phyloP scores from a whole-genome alignment of 2,797 vertebrate species.

The Meriones psammophilus region DNA sequence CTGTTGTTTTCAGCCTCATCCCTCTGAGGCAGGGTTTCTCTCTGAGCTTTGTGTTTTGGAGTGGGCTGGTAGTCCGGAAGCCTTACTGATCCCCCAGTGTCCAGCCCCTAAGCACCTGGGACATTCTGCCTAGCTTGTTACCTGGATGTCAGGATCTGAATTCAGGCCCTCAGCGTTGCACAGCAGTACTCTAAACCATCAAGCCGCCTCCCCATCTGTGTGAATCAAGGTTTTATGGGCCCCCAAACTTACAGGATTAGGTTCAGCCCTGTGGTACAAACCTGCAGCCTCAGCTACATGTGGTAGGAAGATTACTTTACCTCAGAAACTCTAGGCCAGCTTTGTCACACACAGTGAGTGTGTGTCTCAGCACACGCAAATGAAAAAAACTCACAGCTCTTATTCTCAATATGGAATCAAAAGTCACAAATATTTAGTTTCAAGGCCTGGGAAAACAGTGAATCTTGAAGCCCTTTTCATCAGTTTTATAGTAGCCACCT shows the following conservation, averaged over 20 bases:
- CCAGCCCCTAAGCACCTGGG: not conserved
- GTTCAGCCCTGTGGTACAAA: not conserved
- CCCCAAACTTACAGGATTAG: not conserved
- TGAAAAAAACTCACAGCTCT: not conserved
- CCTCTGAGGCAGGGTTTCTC: not conserved
- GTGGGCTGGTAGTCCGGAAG: not conserved
- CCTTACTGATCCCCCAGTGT: not conserved
- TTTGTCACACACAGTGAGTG: not conserved
- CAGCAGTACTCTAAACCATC: not conserved
- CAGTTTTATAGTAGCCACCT: constrained; percentile 46
- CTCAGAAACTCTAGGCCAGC: not conserved
- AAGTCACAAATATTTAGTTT: constrained; percentile 52
- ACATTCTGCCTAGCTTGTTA: not conserved
- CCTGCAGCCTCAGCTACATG: not conserved
- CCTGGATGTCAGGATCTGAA: not conserved
- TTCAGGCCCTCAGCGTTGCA: not conserved
- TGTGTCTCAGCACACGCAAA: not conserved
- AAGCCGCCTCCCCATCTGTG: not conserved
- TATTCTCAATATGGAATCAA: not conserved
- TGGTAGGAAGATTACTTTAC: not conserved
- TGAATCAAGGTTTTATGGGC: not conserved
- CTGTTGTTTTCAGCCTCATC: not conserved
- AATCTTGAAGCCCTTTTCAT: not conserved
- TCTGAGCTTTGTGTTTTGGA: not conserved
- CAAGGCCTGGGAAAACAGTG: constrained; percentile 25